Percentiles rank a stretch among this genome's conserved stretches.
These are phyloP conservation scores for Gastrophysa polygoni DNA, from an alignment of 2,888 invertebrate species.

Conservation along the genomic window DNA sequence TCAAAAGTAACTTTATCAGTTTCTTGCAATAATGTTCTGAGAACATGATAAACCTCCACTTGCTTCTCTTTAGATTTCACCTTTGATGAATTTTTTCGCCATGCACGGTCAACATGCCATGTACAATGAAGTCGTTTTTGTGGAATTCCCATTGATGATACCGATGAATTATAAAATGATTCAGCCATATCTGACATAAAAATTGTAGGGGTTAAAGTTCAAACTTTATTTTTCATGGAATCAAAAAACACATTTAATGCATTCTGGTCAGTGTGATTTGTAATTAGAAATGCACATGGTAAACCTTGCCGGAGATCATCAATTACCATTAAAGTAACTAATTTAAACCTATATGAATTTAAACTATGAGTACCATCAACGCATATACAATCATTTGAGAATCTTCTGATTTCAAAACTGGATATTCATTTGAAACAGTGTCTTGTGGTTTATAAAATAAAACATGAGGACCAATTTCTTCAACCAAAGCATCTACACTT, in stretches of 20 bases:
- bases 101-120: conserved; percentile 18
- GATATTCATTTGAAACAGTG: background rate
- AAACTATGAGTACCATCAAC: conserved; percentile 39
- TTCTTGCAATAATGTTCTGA: conserved; percentile 6
- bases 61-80: background rate
- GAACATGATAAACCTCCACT: background rate
- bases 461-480: conserved; percentile 7
- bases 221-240: no score
- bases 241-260: conserved; percentile 4
- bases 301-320: conserved; percentile 39
- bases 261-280: background rate
- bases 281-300: conserved; percentile 21
- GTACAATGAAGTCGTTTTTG: background rate
- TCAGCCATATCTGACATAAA: conserved; percentile 18
- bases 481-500: conserved; percentile 17
- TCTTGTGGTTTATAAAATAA: conserved; percentile 15
- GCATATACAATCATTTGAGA: conserved; percentile 35
- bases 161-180: conserved; percentile 15
- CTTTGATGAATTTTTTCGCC: conserved; percentile 6
- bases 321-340: conserved; percentile 34
- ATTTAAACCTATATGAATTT: conserved; percentile 35
- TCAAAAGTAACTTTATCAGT: conserved; percentile 3
- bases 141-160: no score
- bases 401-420: conserved; percentile 33
- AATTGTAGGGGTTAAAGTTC: background rate